Conservation (phyloP, 2,888 invertebrate species). For the Meliscaeva auricollis region DNA sequence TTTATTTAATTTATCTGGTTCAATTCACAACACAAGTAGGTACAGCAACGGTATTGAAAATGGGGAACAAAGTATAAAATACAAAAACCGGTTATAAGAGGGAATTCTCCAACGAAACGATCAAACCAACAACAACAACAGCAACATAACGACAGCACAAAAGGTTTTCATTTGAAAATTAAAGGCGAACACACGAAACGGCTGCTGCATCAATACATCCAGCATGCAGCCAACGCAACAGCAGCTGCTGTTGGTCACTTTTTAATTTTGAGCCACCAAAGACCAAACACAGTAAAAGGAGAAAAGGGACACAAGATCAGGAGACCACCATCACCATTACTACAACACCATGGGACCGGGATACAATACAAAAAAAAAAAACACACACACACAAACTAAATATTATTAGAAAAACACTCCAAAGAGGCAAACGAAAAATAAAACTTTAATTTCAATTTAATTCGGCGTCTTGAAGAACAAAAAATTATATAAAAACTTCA, state of each 20-base stretch:
- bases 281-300: conserved; percentile 20
- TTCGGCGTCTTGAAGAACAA: neutral
- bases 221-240: conserved; percentile 27
- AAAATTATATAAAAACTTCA: neutral
- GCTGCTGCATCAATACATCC: conserved; percentile 24
- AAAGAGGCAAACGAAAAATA: neutral
- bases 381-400: conserved; percentile 30
- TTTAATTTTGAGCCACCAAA: conserved; percentile 22
- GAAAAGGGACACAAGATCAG: conserved; percentile 33
- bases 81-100: conserved; percentile 59
- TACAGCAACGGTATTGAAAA: conserved; percentile 15
- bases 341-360: conserved; percentile 16
- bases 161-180: conserved; percentile 5
- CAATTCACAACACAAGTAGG: conserved; percentile 29
- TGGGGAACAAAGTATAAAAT: neutral
- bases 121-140: conserved; percentile 9
- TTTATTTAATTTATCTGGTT: conserved; percentile 38
- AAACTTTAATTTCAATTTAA: neutral
- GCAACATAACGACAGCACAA: neutral
- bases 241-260: conserved; percentile 64
- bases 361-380: too few species aligned
- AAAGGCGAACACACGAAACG: conserved; percentile 6
- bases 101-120: conserved; percentile 43
- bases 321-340: conserved; percentile 8
- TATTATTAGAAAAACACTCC: conserved; percentile 19